phyloP scores from a whole-genome alignment of 64 coral and sea anemone species.

The Pachyseris speciosa region DNA sequence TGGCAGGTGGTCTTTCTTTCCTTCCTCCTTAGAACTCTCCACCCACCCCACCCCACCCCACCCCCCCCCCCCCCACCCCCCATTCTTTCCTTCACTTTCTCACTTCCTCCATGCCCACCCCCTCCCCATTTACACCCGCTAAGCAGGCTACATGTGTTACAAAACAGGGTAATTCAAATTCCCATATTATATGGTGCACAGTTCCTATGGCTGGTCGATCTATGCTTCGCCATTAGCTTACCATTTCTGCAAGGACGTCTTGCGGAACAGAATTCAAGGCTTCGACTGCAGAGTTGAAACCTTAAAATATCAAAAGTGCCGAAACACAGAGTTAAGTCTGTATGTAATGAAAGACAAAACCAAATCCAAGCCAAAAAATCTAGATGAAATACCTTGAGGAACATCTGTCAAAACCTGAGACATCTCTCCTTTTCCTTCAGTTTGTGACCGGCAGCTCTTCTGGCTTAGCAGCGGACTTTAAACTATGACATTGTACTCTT shows the following conservation, averaged over 20 bases:
- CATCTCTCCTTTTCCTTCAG: background rate
- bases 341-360: background rate
- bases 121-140: too few relatives aligned
- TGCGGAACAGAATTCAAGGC: slow-evolving; percentile 45
- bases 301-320: background rate
- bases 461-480: background rate
- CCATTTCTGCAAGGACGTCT: slow-evolving; percentile 66
- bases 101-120: too few relatives aligned
- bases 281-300: slow-evolving; percentile 60
- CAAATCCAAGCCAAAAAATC: background rate
- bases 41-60: too few relatives aligned
- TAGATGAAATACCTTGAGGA: background rate
- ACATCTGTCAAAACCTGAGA: slow-evolving; percentile 8
- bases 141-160: too few relatives aligned
- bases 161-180: too few relatives aligned
- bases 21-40: too few relatives aligned
- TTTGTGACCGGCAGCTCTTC: background rate
- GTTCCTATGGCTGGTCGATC: too few relatives aligned
- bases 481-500: background rate
- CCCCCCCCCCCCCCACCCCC: too few relatives aligned
- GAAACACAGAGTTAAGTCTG: background rate
- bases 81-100: too few relatives aligned
- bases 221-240: background rate
- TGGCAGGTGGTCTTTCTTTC: too few relatives aligned
- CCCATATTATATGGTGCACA: too few relatives aligned